Base-by-base conservation (phyloP, 2,888 invertebrate species). In the Harpalus rufipes region DNA sequence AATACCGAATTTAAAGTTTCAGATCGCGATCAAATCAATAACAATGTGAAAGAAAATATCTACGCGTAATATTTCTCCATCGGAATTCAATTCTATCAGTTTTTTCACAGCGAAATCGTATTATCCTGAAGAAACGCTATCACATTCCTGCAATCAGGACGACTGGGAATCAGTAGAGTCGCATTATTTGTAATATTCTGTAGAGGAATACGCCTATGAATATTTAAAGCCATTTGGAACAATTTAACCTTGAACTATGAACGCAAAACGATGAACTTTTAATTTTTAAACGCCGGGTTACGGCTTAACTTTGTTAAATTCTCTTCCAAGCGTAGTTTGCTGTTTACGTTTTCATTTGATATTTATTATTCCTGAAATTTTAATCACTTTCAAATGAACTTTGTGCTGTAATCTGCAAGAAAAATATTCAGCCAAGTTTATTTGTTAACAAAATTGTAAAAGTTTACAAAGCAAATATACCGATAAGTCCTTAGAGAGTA, bases 21-120 rank as follows among this genome's bases (percentile, higher is more conserved):
- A 63, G 68, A 68, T 63, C 63, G 25, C 39, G 41, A 68, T 68
- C 39, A 68, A 68, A 68, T 68, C 68, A 68, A 68, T 68, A 68
- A 68, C 39, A 68, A 39, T 39, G 32, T 68, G 32, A 68, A 68
- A 39, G 68, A 39, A 68, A 68, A 68, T 39, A 39, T 21, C 21
- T 12, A 12, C 21, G 18, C 25, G 63, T 63, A 63, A 63, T 63
- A 63, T 63, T 63, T 68, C 68, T 25, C 25, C 32, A 14, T 32
- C 25, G 32, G 68, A 68, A 68, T 68, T 68, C 32, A 68, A 68
- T 68, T 68, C 68, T 63, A 63, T 63, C 63, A 63, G 21, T 63
- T 63, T 63, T 63, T 63, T 63, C 63, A 63, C 21, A 25, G 8
- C 68, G 68, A 14, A 68, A 68, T 68, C 68, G 12, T 39, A 68